phyloP scores from a whole-genome alignment of 2,797 vertebrate species.

The Coreius guichenoti region DNA sequence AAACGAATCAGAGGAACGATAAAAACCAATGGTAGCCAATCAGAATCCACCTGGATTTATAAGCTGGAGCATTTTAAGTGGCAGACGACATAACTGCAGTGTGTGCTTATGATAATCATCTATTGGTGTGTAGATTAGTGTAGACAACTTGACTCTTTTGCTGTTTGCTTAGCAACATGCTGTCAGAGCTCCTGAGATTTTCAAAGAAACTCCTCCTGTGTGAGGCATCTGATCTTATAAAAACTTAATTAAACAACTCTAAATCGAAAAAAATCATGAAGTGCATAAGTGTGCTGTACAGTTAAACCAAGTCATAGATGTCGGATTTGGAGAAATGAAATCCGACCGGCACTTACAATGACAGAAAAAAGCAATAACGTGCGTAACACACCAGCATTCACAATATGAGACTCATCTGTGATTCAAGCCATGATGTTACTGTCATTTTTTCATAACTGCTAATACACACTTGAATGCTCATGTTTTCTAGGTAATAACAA shows the following conservation, averaged over 20 bases:
- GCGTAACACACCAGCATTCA: neutral
- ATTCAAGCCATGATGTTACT: neutral
- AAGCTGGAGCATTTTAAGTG: neutral
- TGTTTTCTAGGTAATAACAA: neutral
- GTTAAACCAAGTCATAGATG: slow-evolving; percentile 6
- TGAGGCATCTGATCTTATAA: slow-evolving; percentile 15
- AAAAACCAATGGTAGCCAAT: neutral
- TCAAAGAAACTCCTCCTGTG: slow-evolving; percentile 5
- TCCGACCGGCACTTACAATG: neutral
- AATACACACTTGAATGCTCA: neutral
- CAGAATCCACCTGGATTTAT: neutral
- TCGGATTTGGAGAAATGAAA: neutral
- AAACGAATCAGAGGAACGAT: neutral
- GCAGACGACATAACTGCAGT: neutral
- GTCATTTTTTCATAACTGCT: neutral
- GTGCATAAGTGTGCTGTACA: neutral
- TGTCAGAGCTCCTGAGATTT: neutral
- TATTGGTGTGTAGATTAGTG: neutral
- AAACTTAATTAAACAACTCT: slow-evolving; percentile 24
- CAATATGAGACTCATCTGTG: neutral
- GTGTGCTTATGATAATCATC: neutral
- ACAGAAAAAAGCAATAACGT: slow-evolving; percentile 4
- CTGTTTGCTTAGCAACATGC: neutral
- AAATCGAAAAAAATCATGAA: neutral
- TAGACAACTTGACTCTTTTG: neutral